Percentiles rank a stretch among this genome's conserved stretches.
Evolutionary conservation across 2,797 vertebrate species (phyloP).

Genomic region (Myotis planiceps): DNA sequence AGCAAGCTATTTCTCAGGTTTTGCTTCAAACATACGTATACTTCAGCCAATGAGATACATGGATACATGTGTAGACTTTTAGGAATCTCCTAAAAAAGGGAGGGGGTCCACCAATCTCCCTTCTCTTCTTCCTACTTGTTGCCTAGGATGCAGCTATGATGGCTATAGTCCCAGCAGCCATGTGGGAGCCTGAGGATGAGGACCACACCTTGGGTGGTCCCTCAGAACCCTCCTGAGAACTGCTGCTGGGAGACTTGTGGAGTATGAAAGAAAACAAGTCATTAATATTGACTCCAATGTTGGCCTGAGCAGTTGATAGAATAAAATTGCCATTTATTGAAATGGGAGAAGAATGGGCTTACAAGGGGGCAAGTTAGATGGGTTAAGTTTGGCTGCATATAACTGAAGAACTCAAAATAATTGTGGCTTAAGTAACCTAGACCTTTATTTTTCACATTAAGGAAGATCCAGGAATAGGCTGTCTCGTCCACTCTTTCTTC

Average conservation of each 20-base stretch:
- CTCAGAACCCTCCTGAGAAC: not conserved
- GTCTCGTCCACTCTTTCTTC: not conserved
- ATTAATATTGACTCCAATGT: not conserved
- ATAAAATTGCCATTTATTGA: not conserved
- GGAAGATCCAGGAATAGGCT: conserved; percentile 2
- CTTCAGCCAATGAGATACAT: not conserved
- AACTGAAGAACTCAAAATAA: not conserved
- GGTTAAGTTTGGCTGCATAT: not conserved
- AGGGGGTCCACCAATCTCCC: not conserved
- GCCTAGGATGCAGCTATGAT: not conserved
- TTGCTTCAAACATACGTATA: not conserved
- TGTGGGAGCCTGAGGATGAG: not conserved
- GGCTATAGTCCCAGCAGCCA: not conserved
- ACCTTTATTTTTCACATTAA: not conserved
- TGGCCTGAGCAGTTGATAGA: not conserved
- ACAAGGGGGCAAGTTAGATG: not conserved
- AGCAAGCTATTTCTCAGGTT: too few relatives aligned
- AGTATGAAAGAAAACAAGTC: not conserved
- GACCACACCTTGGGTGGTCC: not conserved
- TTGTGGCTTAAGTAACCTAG: not conserved
- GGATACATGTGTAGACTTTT: not conserved
- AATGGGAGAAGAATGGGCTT: not conserved
- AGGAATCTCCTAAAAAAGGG: not conserved
- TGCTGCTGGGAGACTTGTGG: not conserved
- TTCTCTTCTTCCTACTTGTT: not conserved